Conservation (phyloP, 2,113 vertebrate genomes). For the Bagarius yarrelli region DNA sequence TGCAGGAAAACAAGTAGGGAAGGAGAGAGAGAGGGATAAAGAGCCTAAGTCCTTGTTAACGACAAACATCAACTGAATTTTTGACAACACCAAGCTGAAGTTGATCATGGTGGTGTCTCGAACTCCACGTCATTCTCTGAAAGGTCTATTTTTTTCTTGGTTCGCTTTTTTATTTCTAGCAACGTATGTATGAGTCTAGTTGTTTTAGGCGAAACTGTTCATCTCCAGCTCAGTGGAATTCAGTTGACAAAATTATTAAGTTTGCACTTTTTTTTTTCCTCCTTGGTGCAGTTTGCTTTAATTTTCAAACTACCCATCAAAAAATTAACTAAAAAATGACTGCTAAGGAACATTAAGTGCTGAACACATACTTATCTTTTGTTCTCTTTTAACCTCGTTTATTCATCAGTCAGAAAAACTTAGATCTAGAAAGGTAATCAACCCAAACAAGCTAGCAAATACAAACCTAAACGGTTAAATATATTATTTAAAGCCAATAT, state of each 20-base stretch:
- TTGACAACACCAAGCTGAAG: constrained; percentile 35
- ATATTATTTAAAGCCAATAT: background rate
- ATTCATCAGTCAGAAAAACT: background rate
- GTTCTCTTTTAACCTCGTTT: background rate
- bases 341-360: background rate
- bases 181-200: background rate
- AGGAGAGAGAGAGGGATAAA: constrained; percentile 1
- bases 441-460: background rate
- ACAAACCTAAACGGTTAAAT: background rate
- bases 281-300: background rate
- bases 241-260: background rate
- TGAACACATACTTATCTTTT: background rate
- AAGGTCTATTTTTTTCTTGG: background rate
- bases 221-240: background rate
- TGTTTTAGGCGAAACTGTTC: background rate
- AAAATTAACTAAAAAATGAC: background rate
- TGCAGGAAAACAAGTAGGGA: background rate
- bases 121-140: background rate
- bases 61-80: constrained; percentile 24
- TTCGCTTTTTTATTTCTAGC: background rate
- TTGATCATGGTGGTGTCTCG: constrained; percentile 27
- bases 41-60: constrained; percentile 45
- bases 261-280: background rate
- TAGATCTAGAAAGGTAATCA: background rate
- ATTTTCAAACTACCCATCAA: background rate